These are phyloP conservation scores for Muscina levida DNA, from an alignment of 2,888 invertebrate species.

Conservation along the genomic window DNA sequence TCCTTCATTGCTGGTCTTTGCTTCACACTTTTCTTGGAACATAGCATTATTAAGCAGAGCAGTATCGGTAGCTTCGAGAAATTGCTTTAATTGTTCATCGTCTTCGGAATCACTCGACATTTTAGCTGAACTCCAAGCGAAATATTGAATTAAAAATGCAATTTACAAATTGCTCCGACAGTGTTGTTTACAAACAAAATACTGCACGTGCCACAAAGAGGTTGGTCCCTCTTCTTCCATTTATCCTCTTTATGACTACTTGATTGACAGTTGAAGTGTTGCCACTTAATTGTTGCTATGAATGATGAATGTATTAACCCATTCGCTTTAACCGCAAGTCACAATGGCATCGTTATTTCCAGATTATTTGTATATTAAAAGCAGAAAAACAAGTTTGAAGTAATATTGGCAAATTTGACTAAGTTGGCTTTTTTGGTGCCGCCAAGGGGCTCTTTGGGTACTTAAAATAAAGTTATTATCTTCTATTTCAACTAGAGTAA, in stretches of 20 bases:
- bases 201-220: constrained; percentile 9
- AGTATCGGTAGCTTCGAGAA: constrained; percentile 73
- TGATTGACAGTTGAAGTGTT: not conserved
- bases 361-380: too few relatives aligned
- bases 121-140: not conserved
- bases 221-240: not conserved
- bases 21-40: constrained; percentile 64
- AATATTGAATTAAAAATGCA: too few relatives aligned
- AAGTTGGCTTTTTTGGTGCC: too few relatives aligned
- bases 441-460: too few relatives aligned
- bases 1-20: not conserved
- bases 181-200: constrained; percentile 19
- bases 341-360: too few relatives aligned
- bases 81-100: constrained; percentile 68
- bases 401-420: too few relatives aligned
- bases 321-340: too few relatives aligned
- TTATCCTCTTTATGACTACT: too few relatives aligned
- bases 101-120: constrained; percentile 69
- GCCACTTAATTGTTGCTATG: not conserved
- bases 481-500: too few relatives aligned
- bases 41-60: constrained; percentile 72
- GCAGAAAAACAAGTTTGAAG: too few relatives aligned
- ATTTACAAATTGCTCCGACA: not conserved
- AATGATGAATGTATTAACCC: too few relatives aligned
- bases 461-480: too few relatives aligned